Base-by-base conservation (phyloP, 2,113 vertebrate genomes). In the Montifringilla adamsi region DNA sequence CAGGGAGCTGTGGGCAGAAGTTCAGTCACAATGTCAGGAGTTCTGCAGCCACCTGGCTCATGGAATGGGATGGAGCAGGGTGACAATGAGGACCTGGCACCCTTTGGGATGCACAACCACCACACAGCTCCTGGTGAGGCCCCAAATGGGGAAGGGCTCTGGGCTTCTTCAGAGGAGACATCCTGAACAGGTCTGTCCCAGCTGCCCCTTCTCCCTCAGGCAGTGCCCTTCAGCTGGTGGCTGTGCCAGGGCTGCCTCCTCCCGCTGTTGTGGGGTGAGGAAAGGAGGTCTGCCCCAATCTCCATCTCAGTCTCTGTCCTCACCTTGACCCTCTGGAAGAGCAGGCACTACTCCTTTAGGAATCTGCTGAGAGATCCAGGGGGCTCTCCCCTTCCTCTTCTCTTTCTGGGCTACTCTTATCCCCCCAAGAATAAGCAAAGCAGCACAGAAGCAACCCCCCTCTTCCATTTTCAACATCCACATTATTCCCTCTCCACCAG, bases 161-260 rank as follows among this genome's bases (percentile, higher is more conserved):
- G 56, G 27, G 33, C 9, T 53, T 62, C 39, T 46, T 44, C 56
- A 44, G 46, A 60, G 37, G 26, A 43, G 20, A 35, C 3, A 7
- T 20, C 17, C 47, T 63, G 18, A 44, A 31, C 3, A 41, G 37
- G 5, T 15, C 16, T 13, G 3, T 43, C 22, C 18, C 0, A 0
- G 35, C 73, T 50, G 49, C 14, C 3, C 1, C 13, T 50, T n/a
- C 33, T 60, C 18, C 44, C 37, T 5, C 2, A 2, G 26, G 9
- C 66, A 50, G 23, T n/a, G 64, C 35, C 35, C 28, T 41, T 21
- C 53, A 69, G 53, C 64, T 11, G 15, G 35, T 13, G n/a, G 20
- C 24, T 35, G 58, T 31, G n/a, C 66, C n/a, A 31, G 49, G 41
- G 30, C 35, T 58, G 76, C 67, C 41, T 64, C 31, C 76, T 39